Evolutionary conservation across 2,113 vertebrate genomes (phyloP).

Genomic region (Oryzias celebensis): DNA sequence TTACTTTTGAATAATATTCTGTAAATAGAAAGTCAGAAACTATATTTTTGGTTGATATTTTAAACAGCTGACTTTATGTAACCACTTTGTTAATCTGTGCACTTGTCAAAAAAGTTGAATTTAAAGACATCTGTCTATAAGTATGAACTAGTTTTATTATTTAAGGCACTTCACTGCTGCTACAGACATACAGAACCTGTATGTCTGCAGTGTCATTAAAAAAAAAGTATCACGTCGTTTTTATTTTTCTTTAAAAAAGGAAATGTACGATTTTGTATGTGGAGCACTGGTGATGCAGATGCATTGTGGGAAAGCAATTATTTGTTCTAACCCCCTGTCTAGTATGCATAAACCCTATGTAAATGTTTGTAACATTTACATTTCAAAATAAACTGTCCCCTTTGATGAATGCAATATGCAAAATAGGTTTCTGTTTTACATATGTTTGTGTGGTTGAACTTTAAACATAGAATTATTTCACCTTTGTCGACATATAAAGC

Average conservation of each 20-base stretch:
- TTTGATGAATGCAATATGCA: conserved; percentile 41
- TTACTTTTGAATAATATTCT: conserved; percentile 57
- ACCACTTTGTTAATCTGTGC: conserved; percentile 5
- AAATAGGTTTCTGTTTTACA: conserved; percentile 39
- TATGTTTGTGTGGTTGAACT: conserved; percentile 28
- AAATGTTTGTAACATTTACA: conserved; percentile 37
- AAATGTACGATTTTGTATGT: no score
- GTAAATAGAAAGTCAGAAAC: conserved; percentile 62
- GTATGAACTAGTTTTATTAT: conserved; percentile 41
- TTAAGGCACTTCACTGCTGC: conserved; percentile 11
- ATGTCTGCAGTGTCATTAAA: no score
- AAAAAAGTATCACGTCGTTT: no score
- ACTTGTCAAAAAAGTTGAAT: conserved; percentile 13
- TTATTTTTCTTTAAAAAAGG: no score
- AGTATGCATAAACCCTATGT: conserved; percentile 30
- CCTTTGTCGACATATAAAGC: conserved; percentile 22
- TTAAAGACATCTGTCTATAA: conserved; percentile 22
- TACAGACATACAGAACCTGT: not conserved
- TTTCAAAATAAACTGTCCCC: conserved; percentile 28
- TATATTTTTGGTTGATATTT: conserved; percentile 30
- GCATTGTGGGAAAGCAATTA: no score
- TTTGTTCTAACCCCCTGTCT: not conserved
- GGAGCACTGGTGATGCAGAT: no score
- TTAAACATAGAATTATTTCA: conserved; percentile 20
- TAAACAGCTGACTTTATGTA: conserved; percentile 17